These are phyloP conservation scores for Drosophila simulans DNA, from an alignment of 1,140 invertebrate species.

Conservation along the genomic window DNA sequence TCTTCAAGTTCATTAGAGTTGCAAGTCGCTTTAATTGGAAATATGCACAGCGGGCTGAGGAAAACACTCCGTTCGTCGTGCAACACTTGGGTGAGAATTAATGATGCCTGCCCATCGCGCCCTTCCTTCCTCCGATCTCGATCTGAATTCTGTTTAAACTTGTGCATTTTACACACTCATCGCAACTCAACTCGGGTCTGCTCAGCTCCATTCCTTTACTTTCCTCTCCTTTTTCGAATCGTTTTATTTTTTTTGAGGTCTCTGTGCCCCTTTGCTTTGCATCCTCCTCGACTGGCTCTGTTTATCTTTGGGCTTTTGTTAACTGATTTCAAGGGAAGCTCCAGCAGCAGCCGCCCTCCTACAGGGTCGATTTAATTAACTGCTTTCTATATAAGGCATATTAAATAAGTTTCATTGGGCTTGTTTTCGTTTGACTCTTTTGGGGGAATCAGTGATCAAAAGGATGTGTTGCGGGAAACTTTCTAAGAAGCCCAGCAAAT, in stretches of 20 bases:
- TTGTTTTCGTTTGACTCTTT: constrained; percentile 18
- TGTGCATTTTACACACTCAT: constrained; percentile 48
- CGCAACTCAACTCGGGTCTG: constrained; percentile 17
- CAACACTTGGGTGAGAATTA: constrained; percentile 82
- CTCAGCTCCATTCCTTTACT: constrained; percentile 9
- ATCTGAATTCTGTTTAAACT: constrained; percentile 73
- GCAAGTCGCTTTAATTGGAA: constrained; percentile 82
- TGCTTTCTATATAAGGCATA: constrained; percentile 61
- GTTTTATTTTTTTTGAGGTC: constrained; percentile 11
- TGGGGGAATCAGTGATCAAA: constrained; percentile 10
- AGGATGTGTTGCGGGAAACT: constrained; percentile 11
- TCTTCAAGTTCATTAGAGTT: constrained; percentile 84
- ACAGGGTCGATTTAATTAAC: constrained; percentile 65
- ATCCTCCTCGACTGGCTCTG: constrained; percentile 10
- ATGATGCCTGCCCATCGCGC: constrained; percentile 66
- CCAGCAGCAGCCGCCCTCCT: constrained; percentile 38
- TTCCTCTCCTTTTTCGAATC: constrained; percentile 1
- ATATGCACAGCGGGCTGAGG: constrained; percentile 59
- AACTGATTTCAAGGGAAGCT: constrained; percentile 74
- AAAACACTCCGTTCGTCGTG: constrained; percentile 23
- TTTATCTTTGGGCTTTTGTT: constrained; percentile 56
- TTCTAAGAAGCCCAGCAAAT: constrained; percentile 23
- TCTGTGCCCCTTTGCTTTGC: constrained; percentile 31
- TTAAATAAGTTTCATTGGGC: constrained; percentile 39
- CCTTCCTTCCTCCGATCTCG: constrained; percentile 28